Conservation (phyloP, 2,888 invertebrate genomes). For the Spisula solida region DNA sequence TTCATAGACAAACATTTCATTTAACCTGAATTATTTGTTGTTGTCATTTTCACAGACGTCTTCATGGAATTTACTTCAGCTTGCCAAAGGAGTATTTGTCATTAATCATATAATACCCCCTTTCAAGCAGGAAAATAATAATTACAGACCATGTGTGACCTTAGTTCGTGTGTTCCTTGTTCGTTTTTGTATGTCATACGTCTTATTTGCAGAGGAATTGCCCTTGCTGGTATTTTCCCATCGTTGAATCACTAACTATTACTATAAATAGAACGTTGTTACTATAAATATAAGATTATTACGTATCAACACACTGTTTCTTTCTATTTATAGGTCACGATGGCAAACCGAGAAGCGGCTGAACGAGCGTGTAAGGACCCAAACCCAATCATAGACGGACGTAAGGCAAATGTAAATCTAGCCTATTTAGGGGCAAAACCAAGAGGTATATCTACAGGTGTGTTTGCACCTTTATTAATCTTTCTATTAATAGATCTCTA, state of each 20-base stretch:
- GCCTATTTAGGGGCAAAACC: constrained; percentile 99
- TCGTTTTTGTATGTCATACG: not conserved
- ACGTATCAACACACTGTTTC: not conserved
- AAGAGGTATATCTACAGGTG: constrained; percentile 79
- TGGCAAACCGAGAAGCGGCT: constrained; percentile 97
- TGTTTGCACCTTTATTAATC: constrained; percentile 13
- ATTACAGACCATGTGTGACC: not conserved
- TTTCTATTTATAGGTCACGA: constrained; percentile 93
- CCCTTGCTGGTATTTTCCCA: not conserved
- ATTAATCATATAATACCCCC: not conserved
- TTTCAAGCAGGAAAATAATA: not conserved
- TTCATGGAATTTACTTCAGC: not conserved
- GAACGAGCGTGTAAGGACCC: constrained; percentile 99
- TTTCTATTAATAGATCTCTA: not conserved
- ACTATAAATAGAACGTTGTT: constrained; percentile 6
- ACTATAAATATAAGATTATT: not conserved
- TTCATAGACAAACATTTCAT: constrained; percentile 15
- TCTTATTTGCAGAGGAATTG: not conserved
- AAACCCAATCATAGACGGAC: constrained; percentile 98
- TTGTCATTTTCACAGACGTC: not conserved
- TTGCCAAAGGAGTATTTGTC: not conserved
- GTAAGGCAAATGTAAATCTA: constrained; percentile 99
- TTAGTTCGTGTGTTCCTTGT: not conserved
- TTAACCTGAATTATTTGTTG: not conserved
- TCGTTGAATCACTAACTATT: not conserved